These are phyloP conservation scores for Dascyllus trimaculatus DNA, from an alignment of 2,113 vertebrate species.

Conservation along the genomic window DNA sequence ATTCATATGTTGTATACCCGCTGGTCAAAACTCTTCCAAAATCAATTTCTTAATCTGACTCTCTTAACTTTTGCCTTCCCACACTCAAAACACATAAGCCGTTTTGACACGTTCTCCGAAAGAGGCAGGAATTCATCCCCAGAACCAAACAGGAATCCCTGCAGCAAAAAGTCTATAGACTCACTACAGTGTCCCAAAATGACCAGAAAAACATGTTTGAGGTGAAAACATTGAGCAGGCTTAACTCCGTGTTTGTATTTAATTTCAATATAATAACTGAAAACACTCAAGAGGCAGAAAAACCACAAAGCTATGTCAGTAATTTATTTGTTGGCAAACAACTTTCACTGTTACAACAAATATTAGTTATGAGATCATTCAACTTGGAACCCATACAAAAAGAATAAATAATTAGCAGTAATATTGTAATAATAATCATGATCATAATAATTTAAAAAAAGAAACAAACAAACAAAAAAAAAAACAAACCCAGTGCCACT, in stretches of 20 bases:
- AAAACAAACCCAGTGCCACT: conserved; percentile 87
- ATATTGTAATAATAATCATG: conserved; percentile 86
- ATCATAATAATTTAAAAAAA: conserved; percentile 83
- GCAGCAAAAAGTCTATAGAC: background rate
- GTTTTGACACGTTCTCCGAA: background rate
- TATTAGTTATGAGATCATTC: conserved; percentile 99
- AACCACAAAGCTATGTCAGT: conserved; percentile 87
- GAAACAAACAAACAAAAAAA: conserved; percentile 53
- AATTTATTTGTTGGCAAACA: conserved; percentile 99
- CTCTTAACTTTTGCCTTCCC: background rate
- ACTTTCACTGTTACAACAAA: conserved; percentile 99
- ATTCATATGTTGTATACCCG: background rate
- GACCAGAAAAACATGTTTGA: conserved; percentile 29
- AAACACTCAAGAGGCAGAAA: conserved; percentile 49
- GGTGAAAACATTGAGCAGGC: conserved; percentile 28
- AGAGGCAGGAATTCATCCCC: background rate
- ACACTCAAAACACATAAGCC: background rate
- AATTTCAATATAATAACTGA: conserved; percentile 31
- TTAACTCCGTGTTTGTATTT: conserved; percentile 42
- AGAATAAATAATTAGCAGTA: conserved; percentile 96
- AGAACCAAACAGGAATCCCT: background rate
- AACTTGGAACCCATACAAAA: conserved; percentile 98
- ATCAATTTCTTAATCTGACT: conserved; percentile 5
- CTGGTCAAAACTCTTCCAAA: background rate
- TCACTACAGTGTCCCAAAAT: conserved; percentile 5